Percentiles rank a stretch among this genome's conserved stretches.
Conservation (phyloP, 2,888 invertebrate genomes). For the Ochropacha duplaris region DNA sequence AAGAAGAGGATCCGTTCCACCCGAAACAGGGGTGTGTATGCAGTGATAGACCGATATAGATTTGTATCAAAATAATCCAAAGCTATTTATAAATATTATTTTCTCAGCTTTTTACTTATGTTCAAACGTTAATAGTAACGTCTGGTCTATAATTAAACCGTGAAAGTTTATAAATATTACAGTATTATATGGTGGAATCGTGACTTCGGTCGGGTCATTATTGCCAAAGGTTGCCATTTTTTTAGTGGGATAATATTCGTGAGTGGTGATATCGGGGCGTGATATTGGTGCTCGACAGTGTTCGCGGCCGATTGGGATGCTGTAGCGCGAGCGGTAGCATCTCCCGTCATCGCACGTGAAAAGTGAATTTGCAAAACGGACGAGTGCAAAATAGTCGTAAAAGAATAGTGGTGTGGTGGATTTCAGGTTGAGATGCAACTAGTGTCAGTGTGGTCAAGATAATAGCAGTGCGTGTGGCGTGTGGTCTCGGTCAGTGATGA, state of each 20-base stretch:
- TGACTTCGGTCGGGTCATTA: constrained; percentile 67
- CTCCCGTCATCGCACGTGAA: constrained; percentile 15
- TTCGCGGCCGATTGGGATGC: constrained; percentile 30
- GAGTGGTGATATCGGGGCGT: constrained; percentile 73
- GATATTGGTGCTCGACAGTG: constrained; percentile 40
- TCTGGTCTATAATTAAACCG: constrained; percentile 81
- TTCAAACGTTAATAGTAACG: constrained; percentile 82
- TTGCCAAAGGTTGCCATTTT: constrained; percentile 79
- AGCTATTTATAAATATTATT: constrained; percentile 84
- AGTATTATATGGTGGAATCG: constrained; percentile 73
- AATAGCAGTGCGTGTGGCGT: constrained; percentile 81
- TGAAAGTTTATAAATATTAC: constrained; percentile 83
- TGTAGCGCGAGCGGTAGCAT: constrained; percentile 35
- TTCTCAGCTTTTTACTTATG: constrained; percentile 82
- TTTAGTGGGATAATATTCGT: constrained; percentile 70
- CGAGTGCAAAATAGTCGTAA: constrained; percentile 3
- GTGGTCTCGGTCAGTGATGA: constrained; percentile 75
- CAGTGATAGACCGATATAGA: constrained; percentile 79
- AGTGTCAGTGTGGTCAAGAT: constrained; percentile 79
- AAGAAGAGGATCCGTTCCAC: constrained; percentile 78
- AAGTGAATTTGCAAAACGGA: constrained; percentile 14
- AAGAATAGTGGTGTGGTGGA: constrained; percentile 50
- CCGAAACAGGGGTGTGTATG: constrained; percentile 81
- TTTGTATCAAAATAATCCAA: constrained; percentile 82
- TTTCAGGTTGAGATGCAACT: constrained; percentile 78